A percentile compares a stretch with the other conserved stretches of the same genome.
These are phyloP conservation scores for Papilio polyxenes DNA, from an alignment of 1,140 invertebrate genomes.

Conservation along the genomic window DNA sequence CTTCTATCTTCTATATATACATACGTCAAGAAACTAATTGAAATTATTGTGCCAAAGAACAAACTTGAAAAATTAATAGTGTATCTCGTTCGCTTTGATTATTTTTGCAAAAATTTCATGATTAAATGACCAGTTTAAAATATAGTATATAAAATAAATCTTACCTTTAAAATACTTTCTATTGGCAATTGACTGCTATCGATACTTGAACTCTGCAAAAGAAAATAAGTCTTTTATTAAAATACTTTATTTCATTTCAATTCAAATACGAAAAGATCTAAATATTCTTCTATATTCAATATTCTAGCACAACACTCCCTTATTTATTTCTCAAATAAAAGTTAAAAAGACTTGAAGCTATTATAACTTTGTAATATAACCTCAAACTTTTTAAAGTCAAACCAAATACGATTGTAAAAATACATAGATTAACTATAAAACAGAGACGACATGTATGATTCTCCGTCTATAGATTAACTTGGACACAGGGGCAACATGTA, in stretches of 20 bases:
- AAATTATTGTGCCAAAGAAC: too few relatives aligned
- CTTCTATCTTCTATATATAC: too few relatives aligned
- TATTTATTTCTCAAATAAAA: too few relatives aligned
- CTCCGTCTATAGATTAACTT: too few relatives aligned
- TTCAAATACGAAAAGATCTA: neutral
- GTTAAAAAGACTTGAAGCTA: too few relatives aligned
- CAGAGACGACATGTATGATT: too few relatives aligned
- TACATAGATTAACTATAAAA: neutral
- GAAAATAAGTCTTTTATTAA: conserved; percentile 32
- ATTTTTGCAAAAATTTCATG: too few relatives aligned
- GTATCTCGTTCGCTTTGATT: too few relatives aligned
- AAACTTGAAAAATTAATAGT: too few relatives aligned
- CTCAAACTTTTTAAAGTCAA: neutral
- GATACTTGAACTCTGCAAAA: conserved; percentile 67
- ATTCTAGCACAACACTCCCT: too few relatives aligned
- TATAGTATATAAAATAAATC: conserved; percentile 35
- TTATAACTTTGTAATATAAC: neutral
- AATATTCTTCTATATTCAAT: neutral
- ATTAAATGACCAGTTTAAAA: neutral
- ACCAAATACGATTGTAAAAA: neutral
- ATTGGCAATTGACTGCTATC: conserved; percentile 77
- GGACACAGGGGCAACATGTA: neutral
- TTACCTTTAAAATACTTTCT: conserved; percentile 78
- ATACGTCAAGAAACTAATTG: too few relatives aligned
- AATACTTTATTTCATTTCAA: neutral